phyloP scores from a whole-genome alignment of 2,888 invertebrate genomes.

The Stegophylla sp. region DNA sequence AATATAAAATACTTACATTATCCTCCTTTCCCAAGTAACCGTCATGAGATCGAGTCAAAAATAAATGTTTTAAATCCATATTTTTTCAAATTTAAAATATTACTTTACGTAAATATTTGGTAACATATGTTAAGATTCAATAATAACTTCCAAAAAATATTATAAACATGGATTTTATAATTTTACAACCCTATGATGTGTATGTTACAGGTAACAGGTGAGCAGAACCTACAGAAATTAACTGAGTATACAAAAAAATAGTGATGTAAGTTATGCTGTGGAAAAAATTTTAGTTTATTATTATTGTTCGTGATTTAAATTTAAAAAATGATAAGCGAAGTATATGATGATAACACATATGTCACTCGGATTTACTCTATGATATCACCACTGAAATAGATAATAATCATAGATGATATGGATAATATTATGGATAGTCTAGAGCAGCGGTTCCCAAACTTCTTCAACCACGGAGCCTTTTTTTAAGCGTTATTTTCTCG shows the following conservation, averaged over 20 bases:
- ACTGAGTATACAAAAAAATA: background rate
- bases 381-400: too few species aligned
- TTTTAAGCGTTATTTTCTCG: too few species aligned
- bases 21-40: conserved; percentile 89
- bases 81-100: conserved; percentile 7
- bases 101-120: background rate
- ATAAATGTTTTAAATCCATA: conserved; percentile 92
- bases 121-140: conserved; percentile 35
- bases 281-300: too few species aligned
- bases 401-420: too few species aligned
- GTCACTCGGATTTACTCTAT: too few species aligned
- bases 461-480: too few species aligned
- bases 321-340: too few species aligned
- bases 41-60: conserved; percentile 83
- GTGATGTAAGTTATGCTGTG: background rate
- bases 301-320: too few species aligned
- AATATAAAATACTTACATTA: conserved; percentile 67
- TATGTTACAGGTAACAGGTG: background rate
- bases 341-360: too few species aligned
- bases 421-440: too few species aligned
- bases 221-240: background rate
- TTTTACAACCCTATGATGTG: background rate
- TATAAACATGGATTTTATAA: background rate
- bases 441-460: too few species aligned
- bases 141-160: background rate